Evolutionary conservation across 2,888 invertebrate species (phyloP).

Genomic region (Bugulina stolonifera): DNA sequence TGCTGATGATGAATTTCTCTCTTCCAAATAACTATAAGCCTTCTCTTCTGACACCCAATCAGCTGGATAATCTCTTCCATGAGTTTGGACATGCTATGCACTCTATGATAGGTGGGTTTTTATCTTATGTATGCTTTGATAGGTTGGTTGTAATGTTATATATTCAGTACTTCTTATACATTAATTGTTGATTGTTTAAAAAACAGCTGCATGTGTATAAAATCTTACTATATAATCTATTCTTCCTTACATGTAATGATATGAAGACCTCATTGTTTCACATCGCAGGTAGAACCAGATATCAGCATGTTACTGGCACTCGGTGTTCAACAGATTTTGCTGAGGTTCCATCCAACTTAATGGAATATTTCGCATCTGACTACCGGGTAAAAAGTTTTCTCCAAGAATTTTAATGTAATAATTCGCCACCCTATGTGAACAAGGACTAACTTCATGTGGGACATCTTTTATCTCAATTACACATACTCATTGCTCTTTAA

Average conservation of each 20-base stretch:
- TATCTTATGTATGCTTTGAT: background rate
- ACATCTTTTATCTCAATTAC: too few species aligned
- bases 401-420: too few species aligned
- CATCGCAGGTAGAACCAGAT: slow-evolving; percentile 67
- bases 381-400: slow-evolving; percentile 63
- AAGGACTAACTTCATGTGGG: too few species aligned
- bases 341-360: slow-evolving; percentile 94
- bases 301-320: slow-evolving; percentile 96
- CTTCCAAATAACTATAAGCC: slow-evolving; percentile 59
- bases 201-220: too few species aligned
- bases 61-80: slow-evolving; percentile 94
- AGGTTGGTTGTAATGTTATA: too few species aligned
- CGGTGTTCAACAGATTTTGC: slow-evolving; percentile 96
- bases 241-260: too few species aligned
- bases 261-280: too few species aligned
- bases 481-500: too few species aligned
- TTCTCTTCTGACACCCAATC: slow-evolving; percentile 72
- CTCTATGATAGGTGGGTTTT: slow-evolving; percentile 72
- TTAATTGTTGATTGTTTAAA: too few species aligned
- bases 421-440: too few species aligned
- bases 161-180: too few species aligned
- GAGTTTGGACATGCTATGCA: slow-evolving; percentile 99
- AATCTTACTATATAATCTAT: too few species aligned
- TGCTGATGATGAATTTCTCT: slow-evolving; percentile 81
- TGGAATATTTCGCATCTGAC: slow-evolving; percentile 94